Base-by-base conservation (phyloP, 2,113 vertebrate genomes). In the Rhynchomys soricoides region DNA sequence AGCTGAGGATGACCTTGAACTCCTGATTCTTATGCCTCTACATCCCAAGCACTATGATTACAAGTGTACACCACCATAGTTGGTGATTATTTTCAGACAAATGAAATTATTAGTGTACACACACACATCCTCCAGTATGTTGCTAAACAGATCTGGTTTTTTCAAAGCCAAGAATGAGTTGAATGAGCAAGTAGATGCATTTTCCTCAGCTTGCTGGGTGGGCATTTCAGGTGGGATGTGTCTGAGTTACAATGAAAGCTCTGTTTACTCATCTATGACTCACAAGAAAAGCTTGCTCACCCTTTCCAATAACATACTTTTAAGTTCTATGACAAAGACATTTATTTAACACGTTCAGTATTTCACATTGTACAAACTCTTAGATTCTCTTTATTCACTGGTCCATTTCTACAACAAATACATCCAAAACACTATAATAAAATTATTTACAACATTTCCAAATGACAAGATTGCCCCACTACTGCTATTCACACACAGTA, bases 381-480 rank as follows among this genome's bases (percentile, higher is more conserved):
- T 98, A 97, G 94, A 98, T 98, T 98, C 93, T 98, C 79, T 98
- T 97, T 95, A 96, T 98, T 98, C 98, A 98, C 98, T 99, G 99
- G 99, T 99, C 98, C 98, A 97, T 99, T 98, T 99, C 99, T 99
- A 99, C 98, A 99, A 98, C 99, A 99, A 98, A 99, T 99, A 99
- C 98, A 98, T 98, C 98, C 97, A 96, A 97, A 98, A 98, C 98
- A 98, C 98, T 98, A 98, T 98, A 98, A 99, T 98, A 99, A 98
- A 98, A 99, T 96, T 99, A 99, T 99, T 98, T 99, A 99, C 99
- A 98, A 99, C 99, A 98, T 97, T 98, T 98, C 97, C 98, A 98
- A 98, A 98, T 94, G 92, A 98, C 97, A 97, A 48, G 97, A 97
- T 98, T 98, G 98, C 97, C 98, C 97, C 93, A 94, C 97, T 96